Percentiles rank a stretch among this genome's conserved stretches.
Conservation (phyloP, 2,888 invertebrate genomes). For the Ceriagrion tenellum region DNA sequence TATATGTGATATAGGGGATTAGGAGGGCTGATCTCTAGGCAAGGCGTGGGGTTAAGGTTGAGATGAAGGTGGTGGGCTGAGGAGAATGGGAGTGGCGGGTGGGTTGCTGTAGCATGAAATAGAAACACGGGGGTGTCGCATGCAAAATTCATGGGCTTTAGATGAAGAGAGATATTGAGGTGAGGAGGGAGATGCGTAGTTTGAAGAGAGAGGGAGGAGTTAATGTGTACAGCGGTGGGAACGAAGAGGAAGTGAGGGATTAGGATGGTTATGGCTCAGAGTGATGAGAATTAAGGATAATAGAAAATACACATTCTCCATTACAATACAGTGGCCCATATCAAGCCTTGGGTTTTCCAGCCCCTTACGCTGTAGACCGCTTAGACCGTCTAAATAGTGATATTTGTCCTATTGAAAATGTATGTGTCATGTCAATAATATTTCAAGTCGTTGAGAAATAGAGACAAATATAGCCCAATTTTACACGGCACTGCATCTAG, state of each 20-base stretch:
- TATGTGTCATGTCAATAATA: too few relatives aligned
- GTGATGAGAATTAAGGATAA: background rate
- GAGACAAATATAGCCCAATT: too few relatives aligned
- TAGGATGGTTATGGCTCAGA: background rate
- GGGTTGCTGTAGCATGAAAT: background rate
- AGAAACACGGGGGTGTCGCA: background rate
- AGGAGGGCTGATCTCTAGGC: background rate
- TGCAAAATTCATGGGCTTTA: slow-evolving; percentile 27
- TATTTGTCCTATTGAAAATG: too few relatives aligned
- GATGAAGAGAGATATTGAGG: background rate
- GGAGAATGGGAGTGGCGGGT: background rate
- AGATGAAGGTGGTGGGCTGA: background rate
- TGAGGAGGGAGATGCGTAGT: background rate
- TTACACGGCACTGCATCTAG: too few relatives aligned
- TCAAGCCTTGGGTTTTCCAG: too few relatives aligned
- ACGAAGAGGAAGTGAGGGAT: background rate
- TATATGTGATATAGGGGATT: background rate
- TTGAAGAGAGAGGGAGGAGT: background rate
- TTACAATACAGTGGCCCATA: too few relatives aligned
- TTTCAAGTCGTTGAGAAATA: too few relatives aligned
- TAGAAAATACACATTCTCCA: too few relatives aligned
- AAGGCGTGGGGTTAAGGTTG: background rate
- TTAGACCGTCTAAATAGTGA: too few relatives aligned
- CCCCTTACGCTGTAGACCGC: too few relatives aligned
- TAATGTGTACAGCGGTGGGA: background rate